Evolutionary conservation across 2,888 invertebrate species (phyloP), one percentile per base, ranked within the genome.

Genomic region (Trilocha varians): DNA sequence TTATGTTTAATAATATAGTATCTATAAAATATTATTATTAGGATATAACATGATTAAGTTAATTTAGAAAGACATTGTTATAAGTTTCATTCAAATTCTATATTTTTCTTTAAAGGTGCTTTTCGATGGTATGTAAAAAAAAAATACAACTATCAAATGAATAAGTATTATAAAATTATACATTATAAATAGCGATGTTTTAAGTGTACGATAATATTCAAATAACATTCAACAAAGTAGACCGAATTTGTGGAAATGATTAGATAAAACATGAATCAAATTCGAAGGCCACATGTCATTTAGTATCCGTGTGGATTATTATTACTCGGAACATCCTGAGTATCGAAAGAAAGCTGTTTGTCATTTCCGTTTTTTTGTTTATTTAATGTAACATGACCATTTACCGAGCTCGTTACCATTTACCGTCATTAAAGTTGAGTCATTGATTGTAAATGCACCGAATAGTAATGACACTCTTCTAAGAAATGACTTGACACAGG

Each of bases 361-460:
- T 25, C 25, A 2, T 25, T 25, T 25, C 25, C 25, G 25, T 25
- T 25, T 25, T 9, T 25, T 25, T 3, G 25, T 25, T 25, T 11
- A 2, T 25, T 25, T 25, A 25, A 11, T 25, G 11, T 9, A 9
- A 25, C 25, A 25, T 25, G 25, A 25, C 25, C 25, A 40, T 43
- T 42, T 42, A 25, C 17, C 34, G 11, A 34, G 32, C 48, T 59
- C 60, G 71, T 69, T 70, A 65, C 57, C 59, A 59, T 52, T 57
- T 51, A 61, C 58, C 70, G 71, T 75, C 72, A 71, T 76, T 69
- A 65, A 45, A 41, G 62, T 62, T 78, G 78, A 79, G 62, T 80
- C 82, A 82, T 62, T 59, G 55, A 45, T 59, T 57, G 55, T 62
- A 65, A 59, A 61, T 72, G 68, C 63, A 70, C 53, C 59, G 61